phyloP scores from a whole-genome alignment of 2,888 invertebrate genomes.

The Seira ritae region DNA sequence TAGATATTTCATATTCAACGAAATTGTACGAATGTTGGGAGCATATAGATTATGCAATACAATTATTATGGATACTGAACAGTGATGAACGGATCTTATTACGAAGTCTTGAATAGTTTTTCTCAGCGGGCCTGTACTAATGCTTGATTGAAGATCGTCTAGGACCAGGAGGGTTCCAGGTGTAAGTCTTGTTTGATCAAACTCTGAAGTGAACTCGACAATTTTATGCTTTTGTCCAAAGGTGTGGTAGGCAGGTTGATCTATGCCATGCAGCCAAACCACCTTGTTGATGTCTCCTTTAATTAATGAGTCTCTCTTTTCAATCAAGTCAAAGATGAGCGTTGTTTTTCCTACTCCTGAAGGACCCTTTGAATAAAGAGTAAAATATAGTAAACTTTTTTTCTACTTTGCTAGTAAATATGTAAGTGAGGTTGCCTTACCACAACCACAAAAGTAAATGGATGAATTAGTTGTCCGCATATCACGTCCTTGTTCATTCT shows the following conservation, averaged over 20 bases:
- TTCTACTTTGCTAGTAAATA: too few species aligned
- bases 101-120: conserved; percentile 29
- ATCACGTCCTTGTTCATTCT: neutral
- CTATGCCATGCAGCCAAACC: conserved; percentile 24
- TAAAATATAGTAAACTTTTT: too few species aligned
- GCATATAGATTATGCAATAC: conserved; percentile 30
- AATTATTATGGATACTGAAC: conserved; percentile 7
- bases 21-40: conserved; percentile 20
- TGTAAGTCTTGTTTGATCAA: conserved; percentile 19
- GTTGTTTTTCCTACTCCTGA: conserved; percentile 11
- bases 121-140: neutral
- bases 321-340: neutral
- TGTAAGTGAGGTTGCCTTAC: too few species aligned
- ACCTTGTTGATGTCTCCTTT: conserved; percentile 27
- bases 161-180: conserved; percentile 17
- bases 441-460: conserved; percentile 20
- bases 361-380: neutral
- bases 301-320: conserved; percentile 30
- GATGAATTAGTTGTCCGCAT: conserved; percentile 22
- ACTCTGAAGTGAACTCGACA: conserved; percentile 25
- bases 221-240: conserved; percentile 23
- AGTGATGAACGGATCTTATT: conserved; percentile 10
- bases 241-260: conserved; percentile 15
- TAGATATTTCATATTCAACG: conserved; percentile 13
- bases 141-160: conserved; percentile 25